phyloP scores from a whole-genome alignment of 2,113 vertebrate genomes.

The Todiramphus saurophagus region DNA sequence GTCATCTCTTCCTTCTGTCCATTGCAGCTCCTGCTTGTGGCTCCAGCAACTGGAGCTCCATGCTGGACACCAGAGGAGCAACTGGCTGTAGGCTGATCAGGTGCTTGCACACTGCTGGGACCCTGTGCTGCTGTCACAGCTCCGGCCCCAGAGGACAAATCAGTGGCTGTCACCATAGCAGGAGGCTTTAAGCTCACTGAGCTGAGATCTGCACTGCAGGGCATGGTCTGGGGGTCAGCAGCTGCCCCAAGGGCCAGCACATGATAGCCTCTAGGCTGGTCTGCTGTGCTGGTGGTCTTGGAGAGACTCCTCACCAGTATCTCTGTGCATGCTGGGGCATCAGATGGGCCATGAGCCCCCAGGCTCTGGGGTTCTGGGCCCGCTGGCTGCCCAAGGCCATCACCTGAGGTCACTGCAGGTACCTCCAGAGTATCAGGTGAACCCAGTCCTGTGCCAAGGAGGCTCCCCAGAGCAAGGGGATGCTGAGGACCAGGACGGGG shows the following conservation, averaged over 20 bases:
- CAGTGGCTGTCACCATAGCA: no score
- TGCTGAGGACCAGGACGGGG: not conserved
- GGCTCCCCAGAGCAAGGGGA: not conserved
- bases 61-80: not conserved
- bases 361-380: not conserved
- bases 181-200: fast-evolving
- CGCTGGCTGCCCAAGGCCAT: fast-evolving
- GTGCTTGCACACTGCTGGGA: fast-evolving
- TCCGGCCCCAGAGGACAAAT: not conserved
- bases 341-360: fast-evolving
- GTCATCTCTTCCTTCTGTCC: not conserved
- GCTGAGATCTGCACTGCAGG: not conserved
- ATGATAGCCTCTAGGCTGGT: not conserved
- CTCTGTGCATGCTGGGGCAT: fast-evolving
- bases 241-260: no score
- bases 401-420: not conserved
- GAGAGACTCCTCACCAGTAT: fast-evolving
- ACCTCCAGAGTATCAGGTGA: fast-evolving
- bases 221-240: not conserved
- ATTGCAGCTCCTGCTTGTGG: fast-evolving
- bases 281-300: not conserved
- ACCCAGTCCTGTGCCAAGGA: fast-evolving
- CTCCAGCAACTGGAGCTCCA: not conserved
- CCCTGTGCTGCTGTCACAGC: fast-evolving
- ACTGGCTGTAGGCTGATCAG: fast-evolving